Evolutionary conservation across 2,888 invertebrate genomes (phyloP), one percentile per base, ranked within the genome.

Genomic region (Aphodius granarius): DNA sequence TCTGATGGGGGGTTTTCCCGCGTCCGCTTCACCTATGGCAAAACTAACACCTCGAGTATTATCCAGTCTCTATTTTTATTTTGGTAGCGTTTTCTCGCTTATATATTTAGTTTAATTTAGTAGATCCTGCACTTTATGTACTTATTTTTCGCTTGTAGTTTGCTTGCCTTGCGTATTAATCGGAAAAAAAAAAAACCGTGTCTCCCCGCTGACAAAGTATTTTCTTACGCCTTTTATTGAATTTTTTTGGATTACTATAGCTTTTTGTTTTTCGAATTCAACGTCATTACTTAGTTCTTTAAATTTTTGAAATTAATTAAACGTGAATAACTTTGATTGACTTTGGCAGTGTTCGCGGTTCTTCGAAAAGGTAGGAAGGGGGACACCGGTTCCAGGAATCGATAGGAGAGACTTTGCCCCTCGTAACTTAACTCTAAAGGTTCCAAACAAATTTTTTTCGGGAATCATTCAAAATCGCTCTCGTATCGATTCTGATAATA

Each of bases 51-150:
- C 85, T 79, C 81, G 84, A 84, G 82, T 83, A 77, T 83, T 79
- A 79, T 84, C 84, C 87, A 86, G 86, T 87, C 86, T 87, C 86
- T 86, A 86, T 83, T 84, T 81, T 82, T 82, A 77, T 78, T 79
- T 80, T 78, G 78, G 83, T 84, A 83, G 84, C 81, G 74, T 63
- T 75, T n/a, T n/a, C n/a, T 73, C 75, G 76, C 74, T 81, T 82
- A 84, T 82, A 82, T 81, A 83, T 81, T 80, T 78, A 79, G 78
- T 79, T 81, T n/a, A n/a, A n/a, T n/a, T n/a, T n/a, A n/a, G 80
- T 80, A 81, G 82, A 80, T 82, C 83, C 83, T 85, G 81, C 82
- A 81, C 79, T 80, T 81, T 81, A 75, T 77, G 79, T 78, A 78
- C 22, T 77, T 76, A 75, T 78, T 74, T 78, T 79, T 78, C 72